Conservation (phyloP, 2,888 invertebrate species). For the Diloba caeruleocephala region DNA sequence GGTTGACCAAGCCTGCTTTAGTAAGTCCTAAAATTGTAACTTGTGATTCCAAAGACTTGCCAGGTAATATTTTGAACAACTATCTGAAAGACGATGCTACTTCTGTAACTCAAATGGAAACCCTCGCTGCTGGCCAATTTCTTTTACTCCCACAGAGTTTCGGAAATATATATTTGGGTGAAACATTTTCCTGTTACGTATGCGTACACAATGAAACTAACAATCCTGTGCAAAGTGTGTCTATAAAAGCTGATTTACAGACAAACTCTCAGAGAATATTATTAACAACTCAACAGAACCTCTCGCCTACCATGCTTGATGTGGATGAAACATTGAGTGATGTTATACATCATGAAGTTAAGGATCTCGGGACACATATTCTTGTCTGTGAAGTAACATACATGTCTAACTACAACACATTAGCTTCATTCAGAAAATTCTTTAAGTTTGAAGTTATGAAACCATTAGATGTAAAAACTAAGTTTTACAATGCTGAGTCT, state of each 20-base stretch:
- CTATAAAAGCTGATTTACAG: conserved; percentile 97
- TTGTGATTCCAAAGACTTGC: conserved; percentile 95
- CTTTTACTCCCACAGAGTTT: conserved; percentile 98
- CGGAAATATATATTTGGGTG: conserved; percentile 99
- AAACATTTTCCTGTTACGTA: conserved; percentile 99
- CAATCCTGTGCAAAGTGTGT: conserved; percentile 94
- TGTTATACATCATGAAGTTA: conserved; percentile 99
- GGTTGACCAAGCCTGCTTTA: conserved; percentile 97
- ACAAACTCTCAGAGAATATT: conserved; percentile 96
- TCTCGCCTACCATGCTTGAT: conserved; percentile 89
- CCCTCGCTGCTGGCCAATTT: conserved; percentile 96
- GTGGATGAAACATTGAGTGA: conserved; percentile 97
- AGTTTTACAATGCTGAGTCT: conserved; percentile 98
- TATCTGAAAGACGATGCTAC: conserved; percentile 95
- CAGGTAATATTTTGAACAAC: conserved; percentile 94
- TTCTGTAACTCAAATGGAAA: conserved; percentile 94
- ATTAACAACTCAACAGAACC: conserved; percentile 92
- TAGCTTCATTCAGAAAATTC: conserved; percentile 97
- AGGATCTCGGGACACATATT: conserved; percentile 99
- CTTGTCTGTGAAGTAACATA: conserved; percentile 99
- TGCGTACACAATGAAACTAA: conserved; percentile 98
- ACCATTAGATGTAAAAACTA: conserved; percentile 99
- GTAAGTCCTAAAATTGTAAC: conserved; percentile 94
- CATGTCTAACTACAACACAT: conserved; percentile 92
- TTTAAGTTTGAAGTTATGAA: conserved; percentile 99